Percentiles rank a stretch among this genome's conserved stretches.
phyloP scores from a whole-genome alignment of 2,797 vertebrate genomes.

The Enteromius fasciolatus region DNA sequence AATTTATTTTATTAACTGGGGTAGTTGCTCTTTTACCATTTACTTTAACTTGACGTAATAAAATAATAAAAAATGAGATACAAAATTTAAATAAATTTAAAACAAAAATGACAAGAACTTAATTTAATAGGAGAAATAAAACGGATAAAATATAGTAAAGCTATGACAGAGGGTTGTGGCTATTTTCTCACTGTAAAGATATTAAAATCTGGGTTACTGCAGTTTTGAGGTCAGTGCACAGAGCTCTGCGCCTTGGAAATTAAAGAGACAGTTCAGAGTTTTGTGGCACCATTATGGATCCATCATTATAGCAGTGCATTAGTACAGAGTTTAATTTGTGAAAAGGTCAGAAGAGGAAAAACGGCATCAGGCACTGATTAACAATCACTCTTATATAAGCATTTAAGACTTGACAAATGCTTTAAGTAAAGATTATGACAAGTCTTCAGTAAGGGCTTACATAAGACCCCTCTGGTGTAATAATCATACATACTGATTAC shows the following conservation, averaged over 20 bases:
- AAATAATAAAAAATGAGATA: neutral
- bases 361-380: neutral
- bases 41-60: neutral
- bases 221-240: constrained; percentile 50
- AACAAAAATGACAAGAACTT: neutral
- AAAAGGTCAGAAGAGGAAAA: neutral
- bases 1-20: neutral
- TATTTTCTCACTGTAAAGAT: constrained; percentile 28
- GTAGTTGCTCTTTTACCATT: neutral
- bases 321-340: neutral
- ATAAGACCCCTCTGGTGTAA: constrained; percentile 16
- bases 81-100: neutral
- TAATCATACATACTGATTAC: constrained; percentile 27
- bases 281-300: constrained; percentile 13
- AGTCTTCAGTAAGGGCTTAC: neutral
- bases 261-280: constrained; percentile 33
- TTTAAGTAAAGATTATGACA: constrained; percentile 5
- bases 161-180: constrained; percentile 8
- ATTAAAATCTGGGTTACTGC: constrained; percentile 50
- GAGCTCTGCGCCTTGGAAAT: constrained; percentile 15
- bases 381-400: neutral
- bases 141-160: neutral
- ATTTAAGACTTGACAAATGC: constrained; percentile 7
- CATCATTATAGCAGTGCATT: neutral
- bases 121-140: neutral